Evolutionary conservation across 1,140 invertebrate genomes (phyloP).

Genomic region (Nasonia giraulti): DNA sequence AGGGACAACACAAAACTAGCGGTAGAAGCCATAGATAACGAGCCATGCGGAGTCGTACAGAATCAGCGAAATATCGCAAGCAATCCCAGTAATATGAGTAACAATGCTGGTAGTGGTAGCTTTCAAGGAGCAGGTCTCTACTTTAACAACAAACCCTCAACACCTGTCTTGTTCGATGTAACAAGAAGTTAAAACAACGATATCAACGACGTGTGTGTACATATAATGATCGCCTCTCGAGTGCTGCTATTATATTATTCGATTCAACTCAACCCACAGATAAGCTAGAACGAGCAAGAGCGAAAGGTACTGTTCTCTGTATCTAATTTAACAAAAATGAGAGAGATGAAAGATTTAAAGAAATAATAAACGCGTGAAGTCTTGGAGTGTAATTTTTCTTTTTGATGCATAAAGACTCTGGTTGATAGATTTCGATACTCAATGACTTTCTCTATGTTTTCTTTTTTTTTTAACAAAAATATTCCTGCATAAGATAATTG

Average conservation of each 20-base stretch:
- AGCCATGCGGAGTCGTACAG: background rate
- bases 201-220: constrained; percentile 13
- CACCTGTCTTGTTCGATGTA: constrained; percentile 68
- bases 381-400: background rate
- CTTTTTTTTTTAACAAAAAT: constrained; percentile 1
- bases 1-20: constrained; percentile 56
- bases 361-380: constrained; percentile 18
- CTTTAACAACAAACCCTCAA: constrained; percentile 68
- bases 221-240: constrained; percentile 32
- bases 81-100: background rate
- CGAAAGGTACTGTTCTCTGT: constrained; percentile 24
- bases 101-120: constrained; percentile 42
- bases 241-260: constrained; percentile 34
- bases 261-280: constrained; percentile 13
- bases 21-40: constrained; percentile 40
- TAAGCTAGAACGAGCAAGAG: background rate
- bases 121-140: constrained; percentile 70
- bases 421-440: constrained; percentile 2
- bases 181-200: constrained; percentile 66
- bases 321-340: constrained; percentile 18
- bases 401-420: background rate
- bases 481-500: constrained; percentile 1
- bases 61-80: background rate
- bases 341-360: constrained; percentile 13
- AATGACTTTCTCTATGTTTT: background rate